Evolutionary conservation across 2,888 invertebrate genomes (phyloP), one percentile per base, ranked within the genome.

Genomic region (Eupeodes luniger): DNA sequence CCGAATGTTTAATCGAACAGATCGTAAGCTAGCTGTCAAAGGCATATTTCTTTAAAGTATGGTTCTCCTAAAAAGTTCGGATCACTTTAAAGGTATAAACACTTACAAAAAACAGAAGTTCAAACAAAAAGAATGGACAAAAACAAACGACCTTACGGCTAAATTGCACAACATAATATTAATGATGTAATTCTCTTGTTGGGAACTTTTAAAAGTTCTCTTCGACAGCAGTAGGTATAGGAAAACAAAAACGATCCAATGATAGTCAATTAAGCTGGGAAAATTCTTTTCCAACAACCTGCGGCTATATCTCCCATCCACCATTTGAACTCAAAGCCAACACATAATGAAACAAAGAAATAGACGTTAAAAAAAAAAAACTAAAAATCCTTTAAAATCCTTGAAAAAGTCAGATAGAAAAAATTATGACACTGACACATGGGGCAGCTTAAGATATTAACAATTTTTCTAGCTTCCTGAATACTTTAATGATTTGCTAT

Each of bases 181-280:
- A 69, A 69, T 53, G 53, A 19, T 51, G n/a, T 16, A 34, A 69
- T 9, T 66, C 14, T 27, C 16, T 53, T 10, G 40, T 5, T 53
- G 69, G 40, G 69, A 67, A 70, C 55, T 19, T 70, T 34, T 7
- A 19, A 10, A 19, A 53, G 40, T 36, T 53, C 14, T 69, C 34
- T 10, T 5, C 4, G 27, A 27, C 27, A 27, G 2, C 2, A 27
- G 3, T 27, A 3, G 6, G 5, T 11, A 36, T 1, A 2, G 12
- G 14, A 11, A 44, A 40, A 47, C 47, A 14, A 72, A 19, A 27
- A 6, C 16, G 27, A 27, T 12, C 40, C 70, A 55, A 57, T 55
- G 57, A 72, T 57, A 72, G 70, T 72, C 70, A 72, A 72, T 72
- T 72, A 40, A 72, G 57, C 19, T 72, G 70, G 70, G 70, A 72